These are phyloP conservation scores for Serinus canaria DNA, from an alignment of 2,113 vertebrate species.

Conservation along the genomic window DNA sequence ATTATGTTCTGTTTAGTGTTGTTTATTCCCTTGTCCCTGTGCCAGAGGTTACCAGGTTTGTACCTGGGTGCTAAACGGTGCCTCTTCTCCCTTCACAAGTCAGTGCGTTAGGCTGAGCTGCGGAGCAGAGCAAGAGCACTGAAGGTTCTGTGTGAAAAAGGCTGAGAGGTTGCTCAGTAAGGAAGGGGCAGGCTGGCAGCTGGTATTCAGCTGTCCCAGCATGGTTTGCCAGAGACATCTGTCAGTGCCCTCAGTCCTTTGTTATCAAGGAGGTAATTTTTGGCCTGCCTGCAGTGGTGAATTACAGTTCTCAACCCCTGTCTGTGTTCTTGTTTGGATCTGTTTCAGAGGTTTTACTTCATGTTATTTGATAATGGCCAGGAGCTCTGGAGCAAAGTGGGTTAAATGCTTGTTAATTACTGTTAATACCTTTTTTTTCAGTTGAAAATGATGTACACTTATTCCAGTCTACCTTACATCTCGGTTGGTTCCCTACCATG, in stretches of 20 bases:
- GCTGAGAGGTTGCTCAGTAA: neutral
- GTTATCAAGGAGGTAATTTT: slow-evolving; percentile 31
- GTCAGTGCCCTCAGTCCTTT: neutral
- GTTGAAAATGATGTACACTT: neutral
- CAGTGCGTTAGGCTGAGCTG: neutral
- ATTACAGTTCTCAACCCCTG: slow-evolving; percentile 1
- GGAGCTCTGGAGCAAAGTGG: neutral
- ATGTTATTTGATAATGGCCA: neutral
- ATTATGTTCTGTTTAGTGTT: neutral
- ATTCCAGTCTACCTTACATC: neutral
- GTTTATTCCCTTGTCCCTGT: neutral
- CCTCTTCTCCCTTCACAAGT: neutral
- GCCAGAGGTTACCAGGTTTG: neutral
- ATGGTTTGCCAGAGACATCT: slow-evolving; percentile 23
- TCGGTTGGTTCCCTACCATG: neutral
- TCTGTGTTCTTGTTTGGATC: slow-evolving; percentile 8
- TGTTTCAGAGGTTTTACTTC: neutral
- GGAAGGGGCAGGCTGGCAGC: neutral
- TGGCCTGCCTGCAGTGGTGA: slow-evolving; percentile 35
- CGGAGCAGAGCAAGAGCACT: neutral
- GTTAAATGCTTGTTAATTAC: slow-evolving; percentile 12
- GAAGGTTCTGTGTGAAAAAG: neutral
- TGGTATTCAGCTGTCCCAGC: slow-evolving; percentile 23
- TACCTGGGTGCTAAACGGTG: neutral
- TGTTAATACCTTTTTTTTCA: neutral